Evolutionary conservation across 1,140 invertebrate species (phyloP), one percentile per base, ranked within the genome.

Genomic region (Solen grandis): DNA sequence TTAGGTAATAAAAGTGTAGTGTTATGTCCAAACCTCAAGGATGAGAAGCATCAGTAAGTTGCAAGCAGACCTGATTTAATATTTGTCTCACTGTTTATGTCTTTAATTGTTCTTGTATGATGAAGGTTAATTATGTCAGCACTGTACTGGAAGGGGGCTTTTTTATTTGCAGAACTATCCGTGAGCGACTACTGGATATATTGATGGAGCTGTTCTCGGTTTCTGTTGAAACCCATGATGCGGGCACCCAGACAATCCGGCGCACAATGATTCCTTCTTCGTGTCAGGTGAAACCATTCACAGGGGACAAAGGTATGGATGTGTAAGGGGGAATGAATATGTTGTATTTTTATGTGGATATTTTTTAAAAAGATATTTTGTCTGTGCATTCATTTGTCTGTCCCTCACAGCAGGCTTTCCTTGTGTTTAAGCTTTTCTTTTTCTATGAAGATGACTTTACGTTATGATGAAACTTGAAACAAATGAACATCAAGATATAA

Each of bases 241-340:
- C 55, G 33, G 31, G 29, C n/a, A 78, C 75, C 0, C 75, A 78
- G 54, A 78, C 75, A 19, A 41, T 25, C 0, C 10, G 75, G 4
- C 27, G 55, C 10, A 78, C 75, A 10, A 78, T 59, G 63, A 78
- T 78, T 27, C 75, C 75, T 19, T 78, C 75, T 10, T 77, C 75
- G 14, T 77, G 75, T 31, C 75, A 77, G 41, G 75, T 77, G 25
- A 68, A 52, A 77, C 75, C 75, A 4, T 36, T 41, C 8, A 68
- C 62, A 22, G 50, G 46, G 50, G 75, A 77, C 68, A 38, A 66
- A 77, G 50, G 75, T 77, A 54, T 54, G 38, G 19, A 46, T 46
- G 41, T 19, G 19, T 46, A 19, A 8, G 19, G 41, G 19, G 19
- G 8, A 46, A 10, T 10, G 41, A 19, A 46, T 10, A 19, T 46